Percentiles rank a stretch among this genome's conserved stretches.
Conservation (phyloP, 2,113 vertebrate species). For the Hemibagrus wyckioides region DNA sequence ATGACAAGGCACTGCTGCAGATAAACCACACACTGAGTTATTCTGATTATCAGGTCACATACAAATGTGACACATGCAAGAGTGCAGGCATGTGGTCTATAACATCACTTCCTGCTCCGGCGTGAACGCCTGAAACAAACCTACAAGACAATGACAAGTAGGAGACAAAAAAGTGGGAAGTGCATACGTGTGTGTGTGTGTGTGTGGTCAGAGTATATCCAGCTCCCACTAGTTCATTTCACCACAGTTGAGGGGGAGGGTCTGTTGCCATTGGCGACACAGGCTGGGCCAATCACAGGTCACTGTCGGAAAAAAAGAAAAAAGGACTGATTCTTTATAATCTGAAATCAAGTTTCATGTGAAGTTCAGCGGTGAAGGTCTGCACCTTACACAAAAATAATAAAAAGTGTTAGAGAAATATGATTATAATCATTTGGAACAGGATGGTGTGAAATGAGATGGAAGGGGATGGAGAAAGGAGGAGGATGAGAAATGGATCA, state of each 20-base stretch:
- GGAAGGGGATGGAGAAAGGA: neutral
- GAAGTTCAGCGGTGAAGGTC: neutral
- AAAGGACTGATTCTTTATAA: neutral
- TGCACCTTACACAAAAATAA: neutral
- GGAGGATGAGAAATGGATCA: no score
- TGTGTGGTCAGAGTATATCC: neutral
- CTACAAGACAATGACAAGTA: no score
- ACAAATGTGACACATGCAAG: neutral
- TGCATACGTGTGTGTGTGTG: constrained; percentile 27
- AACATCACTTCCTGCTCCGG: neutral
- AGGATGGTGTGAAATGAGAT: neutral
- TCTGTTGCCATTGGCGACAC: constrained; percentile 15
- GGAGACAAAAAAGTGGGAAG: neutral
- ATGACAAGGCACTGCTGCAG: neutral
- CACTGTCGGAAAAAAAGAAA: constrained; percentile 60
- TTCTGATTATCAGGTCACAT: neutral
- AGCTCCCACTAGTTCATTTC: constrained; percentile 11
- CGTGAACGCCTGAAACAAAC: neutral
- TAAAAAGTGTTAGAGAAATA: neutral
- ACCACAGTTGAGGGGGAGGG: constrained; percentile 35
- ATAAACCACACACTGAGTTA: neutral
- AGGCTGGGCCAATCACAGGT: constrained; percentile 41
- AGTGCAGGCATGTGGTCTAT: neutral
- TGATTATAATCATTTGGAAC: neutral
- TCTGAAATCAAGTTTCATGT: neutral